Percentiles rank a stretch among this genome's conserved stretches.
Evolutionary conservation across 2,113 vertebrate species (phyloP).

Genomic region (Serranochromis macrocephalus): DNA sequence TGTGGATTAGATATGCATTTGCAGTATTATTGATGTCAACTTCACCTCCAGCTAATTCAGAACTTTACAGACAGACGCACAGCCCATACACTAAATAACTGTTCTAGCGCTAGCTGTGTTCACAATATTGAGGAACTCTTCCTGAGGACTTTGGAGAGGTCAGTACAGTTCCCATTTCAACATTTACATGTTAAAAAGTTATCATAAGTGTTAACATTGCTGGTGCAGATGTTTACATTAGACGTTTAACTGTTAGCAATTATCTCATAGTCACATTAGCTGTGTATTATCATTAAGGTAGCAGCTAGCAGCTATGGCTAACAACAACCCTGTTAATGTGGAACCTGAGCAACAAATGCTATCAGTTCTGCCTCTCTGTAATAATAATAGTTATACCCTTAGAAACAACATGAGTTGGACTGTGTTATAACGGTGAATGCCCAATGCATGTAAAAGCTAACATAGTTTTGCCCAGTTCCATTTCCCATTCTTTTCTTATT

Average conservation of each 20-base stretch:
- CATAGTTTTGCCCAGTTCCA: neutral
- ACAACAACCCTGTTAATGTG: neutral
- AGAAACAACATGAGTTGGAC: neutral
- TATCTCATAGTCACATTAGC: neutral
- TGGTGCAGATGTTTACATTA: neutral
- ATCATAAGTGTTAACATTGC: neutral
- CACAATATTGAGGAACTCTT: neutral
- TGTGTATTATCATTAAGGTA: neutral
- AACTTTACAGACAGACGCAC: neutral
- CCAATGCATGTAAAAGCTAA: neutral
- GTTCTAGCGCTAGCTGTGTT: neutral
- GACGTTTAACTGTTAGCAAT: neutral
- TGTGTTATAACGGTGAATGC: neutral
- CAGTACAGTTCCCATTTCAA: neutral
- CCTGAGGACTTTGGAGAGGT: neutral
- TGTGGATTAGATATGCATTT: neutral
- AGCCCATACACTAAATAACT: neutral
- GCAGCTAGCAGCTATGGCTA: neutral
- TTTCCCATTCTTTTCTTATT: neutral
- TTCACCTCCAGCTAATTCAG: neutral
- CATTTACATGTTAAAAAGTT: neutral
- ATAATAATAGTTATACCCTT: neutral
- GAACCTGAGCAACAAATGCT: neutral
- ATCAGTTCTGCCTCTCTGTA: neutral
- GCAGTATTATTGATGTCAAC: neutral